Conservation (phyloP, 2,888 invertebrate genomes). For the Linnaemya vulpina region DNA sequence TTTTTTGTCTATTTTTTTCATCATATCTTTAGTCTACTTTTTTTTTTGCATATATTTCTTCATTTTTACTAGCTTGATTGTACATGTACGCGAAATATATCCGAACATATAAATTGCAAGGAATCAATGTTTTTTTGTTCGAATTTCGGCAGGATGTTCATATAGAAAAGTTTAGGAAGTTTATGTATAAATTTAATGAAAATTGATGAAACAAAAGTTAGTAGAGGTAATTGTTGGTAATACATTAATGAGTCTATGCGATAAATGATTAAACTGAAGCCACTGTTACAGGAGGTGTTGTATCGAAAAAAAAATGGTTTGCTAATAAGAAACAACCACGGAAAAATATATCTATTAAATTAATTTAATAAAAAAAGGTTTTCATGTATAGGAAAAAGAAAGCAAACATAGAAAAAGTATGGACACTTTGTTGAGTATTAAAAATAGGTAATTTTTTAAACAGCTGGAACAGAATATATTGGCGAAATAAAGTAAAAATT, state of each 20-base stretch:
- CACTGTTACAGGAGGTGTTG: constrained; percentile 54
- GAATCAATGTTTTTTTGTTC: constrained; percentile 61
- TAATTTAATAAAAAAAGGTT: constrained; percentile 19
- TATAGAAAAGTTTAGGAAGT: constrained; percentile 58
- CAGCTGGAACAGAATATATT: too few relatives aligned
- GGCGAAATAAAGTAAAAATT: too few relatives aligned
- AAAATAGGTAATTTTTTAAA: too few relatives aligned
- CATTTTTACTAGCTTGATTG: constrained; percentile 53
- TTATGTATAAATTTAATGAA: constrained; percentile 78
- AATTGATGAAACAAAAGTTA: constrained; percentile 82
- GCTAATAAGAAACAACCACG: constrained; percentile 6
- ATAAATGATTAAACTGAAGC: constrained; percentile 46
- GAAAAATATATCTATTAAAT: constrained; percentile 49
- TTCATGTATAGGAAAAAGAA: background rate
- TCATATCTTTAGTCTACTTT: constrained; percentile 49
- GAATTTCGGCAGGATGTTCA: constrained; percentile 50
- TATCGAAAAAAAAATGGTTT: constrained; percentile 13
- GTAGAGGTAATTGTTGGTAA: constrained; percentile 82
- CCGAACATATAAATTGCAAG: constrained; percentile 61
- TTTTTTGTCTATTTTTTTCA: constrained; percentile 35
- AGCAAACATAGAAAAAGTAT: too few relatives aligned
- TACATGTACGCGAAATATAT: constrained; percentile 63
- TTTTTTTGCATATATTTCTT: constrained; percentile 32
- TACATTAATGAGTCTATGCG: constrained; percentile 78
- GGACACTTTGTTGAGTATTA: too few relatives aligned